Conservation (phyloP, 1,140 invertebrate species). For the Pseudomyrmex dendroicus region DNA sequence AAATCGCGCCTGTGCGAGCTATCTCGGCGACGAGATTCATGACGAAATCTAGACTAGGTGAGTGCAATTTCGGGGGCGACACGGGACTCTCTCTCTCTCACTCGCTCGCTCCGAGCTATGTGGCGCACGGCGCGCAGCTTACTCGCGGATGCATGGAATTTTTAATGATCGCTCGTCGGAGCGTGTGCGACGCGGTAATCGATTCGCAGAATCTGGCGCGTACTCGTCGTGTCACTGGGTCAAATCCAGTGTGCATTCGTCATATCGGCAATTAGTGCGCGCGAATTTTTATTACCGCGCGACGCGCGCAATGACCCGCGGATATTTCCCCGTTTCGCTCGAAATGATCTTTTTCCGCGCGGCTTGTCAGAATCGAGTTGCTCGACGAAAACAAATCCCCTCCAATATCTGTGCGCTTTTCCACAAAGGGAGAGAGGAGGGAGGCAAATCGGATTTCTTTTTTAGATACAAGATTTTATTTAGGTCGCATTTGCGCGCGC, state of each 20-base stretch:
- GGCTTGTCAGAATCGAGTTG: slow-evolving; percentile 11
- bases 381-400: slow-evolving; percentile 19
- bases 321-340: slow-evolving; percentile 7
- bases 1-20: slow-evolving; percentile 35
- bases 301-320: background rate
- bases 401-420: slow-evolving; percentile 4
- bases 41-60: slow-evolving; percentile 20
- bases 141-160: slow-evolving; percentile 76
- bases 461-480: slow-evolving; percentile 5
- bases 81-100: background rate
- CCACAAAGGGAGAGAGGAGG: background rate
- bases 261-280: slow-evolving; percentile 70
- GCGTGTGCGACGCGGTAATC: slow-evolving; percentile 48
- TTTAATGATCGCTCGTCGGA: slow-evolving; percentile 68
- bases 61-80: slow-evolving; percentile 61
- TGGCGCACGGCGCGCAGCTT: slow-evolving; percentile 56
- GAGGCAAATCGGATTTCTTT: slow-evolving; percentile 15
- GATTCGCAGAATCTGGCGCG: slow-evolving; percentile 67
- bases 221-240: slow-evolving; percentile 67
- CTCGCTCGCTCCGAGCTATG: slow-evolving; percentile 13
- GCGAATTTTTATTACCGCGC: slow-evolving; percentile 68
- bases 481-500: background rate
- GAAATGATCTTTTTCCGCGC: slow-evolving; percentile 7
- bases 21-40: slow-evolving; percentile 50
- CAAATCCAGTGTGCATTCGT: slow-evolving; percentile 68